Conservation (phyloP, 2,888 invertebrate species). For the Melanotus villosus region DNA sequence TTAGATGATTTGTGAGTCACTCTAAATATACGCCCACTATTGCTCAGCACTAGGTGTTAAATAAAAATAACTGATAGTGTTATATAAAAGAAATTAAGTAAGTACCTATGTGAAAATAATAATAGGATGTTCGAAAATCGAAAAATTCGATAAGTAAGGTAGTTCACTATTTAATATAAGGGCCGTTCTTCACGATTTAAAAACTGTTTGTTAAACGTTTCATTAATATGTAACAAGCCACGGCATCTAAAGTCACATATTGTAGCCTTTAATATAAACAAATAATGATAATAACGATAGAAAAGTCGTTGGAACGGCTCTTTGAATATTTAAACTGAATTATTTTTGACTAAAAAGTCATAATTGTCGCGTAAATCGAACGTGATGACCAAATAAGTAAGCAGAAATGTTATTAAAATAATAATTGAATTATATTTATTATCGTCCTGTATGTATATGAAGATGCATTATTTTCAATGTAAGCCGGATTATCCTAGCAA, state of each 20-base stretch:
- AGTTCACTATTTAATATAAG: conserved; percentile 3
- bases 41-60: conserved; percentile 39
- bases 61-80: conserved; percentile 22
- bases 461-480: conserved; percentile 11
- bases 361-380: conserved; percentile 22
- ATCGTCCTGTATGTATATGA: conserved; percentile 15
- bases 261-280: background rate
- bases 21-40: conserved; percentile 29
- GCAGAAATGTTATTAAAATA: conserved; percentile 20
- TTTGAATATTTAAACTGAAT: background rate
- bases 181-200: background rate
- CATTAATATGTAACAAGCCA: background rate
- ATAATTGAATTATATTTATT: conserved; percentile 20
- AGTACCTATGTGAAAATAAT: conserved; percentile 7
- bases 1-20: conserved; percentile 30
- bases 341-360: conserved; percentile 17
- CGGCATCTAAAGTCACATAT: background rate
- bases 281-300: too few species aligned
- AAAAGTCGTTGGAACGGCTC: background rate
- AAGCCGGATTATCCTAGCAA: conserved; percentile 1
- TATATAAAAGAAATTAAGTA: conserved; percentile 20
- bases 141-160: background rate
- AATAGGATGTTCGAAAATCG: conserved; percentile 13
- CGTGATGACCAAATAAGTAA: conserved; percentile 38
- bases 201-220: background rate